Conservation (phyloP, 2,888 invertebrate species). For the Campoletis raptor region DNA sequence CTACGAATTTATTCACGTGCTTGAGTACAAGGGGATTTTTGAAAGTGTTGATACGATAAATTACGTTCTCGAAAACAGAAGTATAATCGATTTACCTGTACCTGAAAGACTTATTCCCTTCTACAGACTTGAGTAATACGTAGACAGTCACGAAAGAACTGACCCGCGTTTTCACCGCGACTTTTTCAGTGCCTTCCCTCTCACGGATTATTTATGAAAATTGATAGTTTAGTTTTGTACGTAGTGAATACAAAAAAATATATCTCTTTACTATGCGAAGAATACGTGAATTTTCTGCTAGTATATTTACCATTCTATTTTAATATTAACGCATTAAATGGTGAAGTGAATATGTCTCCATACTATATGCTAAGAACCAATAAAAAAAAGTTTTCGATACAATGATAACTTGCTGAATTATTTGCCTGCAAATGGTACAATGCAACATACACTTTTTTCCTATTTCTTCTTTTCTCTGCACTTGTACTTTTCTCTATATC, state of each 20-base stretch:
- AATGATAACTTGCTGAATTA: slow-evolving; percentile 3
- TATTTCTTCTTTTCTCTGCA: background rate
- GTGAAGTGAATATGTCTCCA: background rate
- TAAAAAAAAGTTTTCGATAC: background rate
- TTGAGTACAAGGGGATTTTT: too few species aligned
- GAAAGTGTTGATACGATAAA: too few species aligned
- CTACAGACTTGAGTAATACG: background rate
- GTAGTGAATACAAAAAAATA: too few species aligned
- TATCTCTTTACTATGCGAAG: too few species aligned
- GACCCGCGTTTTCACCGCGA: background rate
- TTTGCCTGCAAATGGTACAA: background rate
- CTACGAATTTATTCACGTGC: too few species aligned
- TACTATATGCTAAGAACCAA: background rate
- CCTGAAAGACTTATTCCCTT: background rate
- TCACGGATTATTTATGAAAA: background rate
- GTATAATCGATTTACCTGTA: background rate
- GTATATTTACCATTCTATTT: slow-evolving; percentile 4
- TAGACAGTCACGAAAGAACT: background rate
- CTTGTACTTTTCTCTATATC: background rate
- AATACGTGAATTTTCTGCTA: too few species aligned
- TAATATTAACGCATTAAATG: slow-evolving; percentile 1
- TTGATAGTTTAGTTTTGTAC: background rate
- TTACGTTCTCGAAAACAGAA: too few species aligned
- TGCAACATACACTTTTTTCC: background rate
- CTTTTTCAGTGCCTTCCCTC: background rate